Percentiles rank a stretch among this genome's conserved stretches.
These are phyloP conservation scores for Callipepla californica DNA, from an alignment of 2,113 vertebrate genomes.

Conservation along the genomic window DNA sequence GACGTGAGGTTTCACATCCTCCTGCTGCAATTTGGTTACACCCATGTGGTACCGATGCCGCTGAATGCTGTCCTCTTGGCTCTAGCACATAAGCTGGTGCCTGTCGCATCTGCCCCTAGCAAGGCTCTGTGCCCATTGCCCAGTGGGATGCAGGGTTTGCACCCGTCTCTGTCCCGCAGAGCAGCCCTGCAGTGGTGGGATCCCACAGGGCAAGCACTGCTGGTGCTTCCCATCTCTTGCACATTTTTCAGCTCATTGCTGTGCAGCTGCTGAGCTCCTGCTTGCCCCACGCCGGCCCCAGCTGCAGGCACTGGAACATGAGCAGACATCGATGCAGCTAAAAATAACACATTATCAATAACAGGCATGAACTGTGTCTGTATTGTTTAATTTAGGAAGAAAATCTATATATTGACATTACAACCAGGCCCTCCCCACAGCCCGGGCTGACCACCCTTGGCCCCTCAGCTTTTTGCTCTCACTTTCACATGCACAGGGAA, in stretches of 20 bases:
- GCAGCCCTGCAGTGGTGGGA: neutral
- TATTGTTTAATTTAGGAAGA: neutral
- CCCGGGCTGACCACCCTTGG: slow-evolving; percentile 1
- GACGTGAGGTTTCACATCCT: neutral
- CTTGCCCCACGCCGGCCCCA: neutral
- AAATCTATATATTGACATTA: slow-evolving; percentile 49
- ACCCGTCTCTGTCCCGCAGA: neutral
- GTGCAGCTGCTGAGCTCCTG: neutral
- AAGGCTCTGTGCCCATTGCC: accelerated
- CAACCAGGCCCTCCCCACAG: neutral
- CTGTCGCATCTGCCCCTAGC: neutral
- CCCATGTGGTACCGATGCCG: neutral
- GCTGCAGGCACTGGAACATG: neutral
- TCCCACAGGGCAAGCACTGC: accelerated
- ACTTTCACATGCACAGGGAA: slow-evolving; percentile 34
- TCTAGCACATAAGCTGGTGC: neutral
- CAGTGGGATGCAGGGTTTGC: neutral
- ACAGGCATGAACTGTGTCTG: neutral
- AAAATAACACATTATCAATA: slow-evolving; percentile 72
- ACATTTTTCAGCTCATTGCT: neutral
- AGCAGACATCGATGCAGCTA: slow-evolving; percentile 43
- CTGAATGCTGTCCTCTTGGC: neutral
- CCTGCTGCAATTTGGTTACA: neutral
- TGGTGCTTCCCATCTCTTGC: neutral
- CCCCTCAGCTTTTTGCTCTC: slow-evolving; percentile 65